phyloP scores from a whole-genome alignment of 2,888 invertebrate genomes.

The Yponomeuta sedellus region DNA sequence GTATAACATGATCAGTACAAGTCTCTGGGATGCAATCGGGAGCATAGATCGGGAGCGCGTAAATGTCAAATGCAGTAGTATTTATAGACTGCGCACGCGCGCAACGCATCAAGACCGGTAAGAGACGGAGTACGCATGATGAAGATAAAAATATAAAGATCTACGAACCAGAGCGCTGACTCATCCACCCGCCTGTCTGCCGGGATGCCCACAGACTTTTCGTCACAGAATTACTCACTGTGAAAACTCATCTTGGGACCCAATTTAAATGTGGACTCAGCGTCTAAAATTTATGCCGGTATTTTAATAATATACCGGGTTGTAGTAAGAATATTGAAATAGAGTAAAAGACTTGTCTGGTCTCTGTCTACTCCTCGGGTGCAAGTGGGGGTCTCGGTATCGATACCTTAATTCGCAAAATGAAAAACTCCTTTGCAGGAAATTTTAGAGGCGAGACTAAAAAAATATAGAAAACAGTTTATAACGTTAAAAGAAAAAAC shows the following conservation, averaged over 20 bases:
- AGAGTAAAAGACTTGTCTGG: too few species aligned
- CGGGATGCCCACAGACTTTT: slow-evolving; percentile 50
- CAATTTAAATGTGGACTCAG: neutral
- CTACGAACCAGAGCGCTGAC: slow-evolving; percentile 1
- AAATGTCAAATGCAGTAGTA: slow-evolving; percentile 70
- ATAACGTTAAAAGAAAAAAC: too few species aligned
- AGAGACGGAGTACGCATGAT: slow-evolving; percentile 41
- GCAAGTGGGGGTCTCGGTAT: too few species aligned
- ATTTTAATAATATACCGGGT: slow-evolving; percentile 3
- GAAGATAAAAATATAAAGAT: neutral
- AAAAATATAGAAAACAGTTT: too few species aligned
- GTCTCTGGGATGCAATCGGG: slow-evolving; percentile 24
- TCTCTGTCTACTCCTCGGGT: too few species aligned
- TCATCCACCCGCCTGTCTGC: slow-evolving; percentile 47
- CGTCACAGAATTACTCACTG: slow-evolving; percentile 7
- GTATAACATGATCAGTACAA: neutral
- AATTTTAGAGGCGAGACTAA: too few species aligned
- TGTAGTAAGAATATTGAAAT: too few species aligned
- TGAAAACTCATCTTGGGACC: slow-evolving; percentile 1
- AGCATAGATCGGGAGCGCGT: slow-evolving; percentile 61
- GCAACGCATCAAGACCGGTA: slow-evolving; percentile 45
- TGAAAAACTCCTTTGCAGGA: too few species aligned
- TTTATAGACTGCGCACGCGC: slow-evolving; percentile 50
- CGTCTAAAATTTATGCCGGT: neutral
- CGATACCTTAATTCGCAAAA: too few species aligned